Conservation (phyloP, 2,113 vertebrate species). For the Lampris megalopsis region DNA sequence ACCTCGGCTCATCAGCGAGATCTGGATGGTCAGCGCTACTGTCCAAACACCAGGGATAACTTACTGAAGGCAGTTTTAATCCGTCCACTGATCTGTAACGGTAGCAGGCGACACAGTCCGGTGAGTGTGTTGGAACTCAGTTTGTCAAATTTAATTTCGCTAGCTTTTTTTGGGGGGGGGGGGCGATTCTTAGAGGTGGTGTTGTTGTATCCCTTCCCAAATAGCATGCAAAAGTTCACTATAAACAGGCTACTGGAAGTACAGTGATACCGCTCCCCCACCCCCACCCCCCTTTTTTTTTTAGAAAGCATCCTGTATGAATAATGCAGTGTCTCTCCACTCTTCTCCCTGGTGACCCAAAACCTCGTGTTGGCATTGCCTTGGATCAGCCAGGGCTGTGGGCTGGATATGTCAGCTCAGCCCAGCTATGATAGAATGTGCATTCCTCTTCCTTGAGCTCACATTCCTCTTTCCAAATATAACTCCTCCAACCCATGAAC, state of each 20-base stretch:
- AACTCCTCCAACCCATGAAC: background rate
- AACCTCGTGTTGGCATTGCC: constrained; percentile 38
- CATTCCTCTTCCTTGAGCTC: constrained; percentile 34
- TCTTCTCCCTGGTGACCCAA: constrained; percentile 42
- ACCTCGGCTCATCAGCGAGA: constrained; percentile 22
- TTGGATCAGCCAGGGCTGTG: constrained; percentile 32
- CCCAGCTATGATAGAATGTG: constrained; percentile 37
- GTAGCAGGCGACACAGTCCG: background rate
- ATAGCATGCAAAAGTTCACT: constrained; percentile 29
- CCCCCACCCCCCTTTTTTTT: background rate
- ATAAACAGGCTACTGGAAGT: constrained; percentile 56
- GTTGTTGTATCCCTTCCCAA: constrained; percentile 28
- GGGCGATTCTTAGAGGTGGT: constrained; percentile 16
- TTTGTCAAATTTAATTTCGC: background rate
- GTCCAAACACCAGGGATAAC: constrained; percentile 20
- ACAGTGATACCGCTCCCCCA: constrained; percentile 30
- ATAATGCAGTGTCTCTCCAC: constrained; percentile 54
- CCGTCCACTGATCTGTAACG: constrained; percentile 15
- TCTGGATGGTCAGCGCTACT: constrained; percentile 11
- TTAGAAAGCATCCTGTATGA: constrained; percentile 57
- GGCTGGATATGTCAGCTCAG: constrained; percentile 48
- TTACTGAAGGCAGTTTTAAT: background rate
- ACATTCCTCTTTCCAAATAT: constrained; percentile 1
- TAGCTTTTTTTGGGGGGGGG: background rate
- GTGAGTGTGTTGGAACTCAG: background rate